Conservation (phyloP, 2,113 vertebrate genomes). For the Daboia siamensis region DNA sequence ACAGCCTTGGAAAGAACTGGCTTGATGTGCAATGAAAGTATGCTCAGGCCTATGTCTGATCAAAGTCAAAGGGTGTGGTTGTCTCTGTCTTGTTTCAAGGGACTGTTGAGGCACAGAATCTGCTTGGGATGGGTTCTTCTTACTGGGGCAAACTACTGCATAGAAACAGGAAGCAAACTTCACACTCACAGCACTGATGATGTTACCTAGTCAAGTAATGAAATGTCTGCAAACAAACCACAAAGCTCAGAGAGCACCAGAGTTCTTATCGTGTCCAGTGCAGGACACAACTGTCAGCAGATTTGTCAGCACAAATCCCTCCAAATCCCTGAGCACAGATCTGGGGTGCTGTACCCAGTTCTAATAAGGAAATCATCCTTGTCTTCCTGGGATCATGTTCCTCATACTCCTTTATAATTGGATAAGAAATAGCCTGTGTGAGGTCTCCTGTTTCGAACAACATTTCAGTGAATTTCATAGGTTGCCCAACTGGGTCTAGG, state of each 20-base stretch:
- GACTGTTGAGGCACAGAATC: too few species aligned
- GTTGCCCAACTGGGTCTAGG: background rate
- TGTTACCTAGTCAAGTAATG: background rate
- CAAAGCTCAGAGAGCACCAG: background rate
- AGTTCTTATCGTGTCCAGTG: background rate
- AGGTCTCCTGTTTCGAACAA: background rate
- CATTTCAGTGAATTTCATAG: slow-evolving; percentile 11
- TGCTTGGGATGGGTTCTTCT: background rate
- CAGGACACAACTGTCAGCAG: background rate
- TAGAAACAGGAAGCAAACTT: background rate
- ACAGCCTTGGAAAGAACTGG: background rate
- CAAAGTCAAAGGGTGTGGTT: background rate
- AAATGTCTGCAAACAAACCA: background rate
- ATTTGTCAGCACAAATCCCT: background rate
- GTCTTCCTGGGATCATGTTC: background rate
- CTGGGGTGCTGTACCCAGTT: background rate
- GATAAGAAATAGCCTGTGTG: background rate
- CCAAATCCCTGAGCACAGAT: background rate
- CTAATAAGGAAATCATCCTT: background rate
- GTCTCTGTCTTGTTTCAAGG: background rate
- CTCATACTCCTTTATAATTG: background rate
- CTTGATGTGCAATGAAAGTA: background rate
- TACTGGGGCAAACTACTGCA: background rate
- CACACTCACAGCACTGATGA: background rate
- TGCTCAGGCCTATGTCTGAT: background rate